Conservation (phyloP, 2,888 invertebrate species). For the Mechanitis mazaeus region DNA sequence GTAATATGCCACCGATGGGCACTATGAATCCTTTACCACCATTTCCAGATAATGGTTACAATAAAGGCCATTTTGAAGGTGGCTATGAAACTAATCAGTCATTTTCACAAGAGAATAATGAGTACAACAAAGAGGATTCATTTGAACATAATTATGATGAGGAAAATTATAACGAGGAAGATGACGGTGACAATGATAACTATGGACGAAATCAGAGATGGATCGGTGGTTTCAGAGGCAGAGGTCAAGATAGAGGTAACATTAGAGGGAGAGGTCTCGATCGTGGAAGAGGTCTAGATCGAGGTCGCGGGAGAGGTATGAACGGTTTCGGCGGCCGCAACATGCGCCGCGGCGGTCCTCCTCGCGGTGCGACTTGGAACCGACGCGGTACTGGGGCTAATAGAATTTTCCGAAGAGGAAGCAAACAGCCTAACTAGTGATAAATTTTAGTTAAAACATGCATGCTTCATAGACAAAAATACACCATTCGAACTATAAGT, state of each 20-base stretch:
- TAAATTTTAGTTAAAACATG: conserved; percentile 22
- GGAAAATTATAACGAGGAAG: conserved; percentile 53
- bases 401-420: conserved; percentile 62
- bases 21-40: conserved; percentile 46
- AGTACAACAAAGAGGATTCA: conserved; percentile 49
- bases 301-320: conserved; percentile 54
- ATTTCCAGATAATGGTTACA: conserved; percentile 61
- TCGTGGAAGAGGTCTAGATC: conserved; percentile 43
- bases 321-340: conserved; percentile 34
- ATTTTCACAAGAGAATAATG: conserved; percentile 48
- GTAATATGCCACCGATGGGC: conserved; percentile 44
- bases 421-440: conserved; percentile 57
- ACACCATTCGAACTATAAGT: conserved; percentile 44
- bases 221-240: conserved; percentile 55
- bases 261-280: conserved; percentile 45
- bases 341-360: conserved; percentile 37
- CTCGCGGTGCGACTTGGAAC: conserved; percentile 51
- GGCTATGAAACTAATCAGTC: conserved; percentile 54
- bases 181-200: conserved; percentile 46
- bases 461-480: conserved; percentile 45
- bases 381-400: conserved; percentile 53
- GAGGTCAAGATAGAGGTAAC: conserved; percentile 54
- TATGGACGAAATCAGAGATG: conserved; percentile 56
- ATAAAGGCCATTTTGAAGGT: conserved; percentile 57
- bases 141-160: conserved; percentile 55